Conservation (phyloP, 2,113 vertebrate species). For the Aspiorhynchus laticeps region DNA sequence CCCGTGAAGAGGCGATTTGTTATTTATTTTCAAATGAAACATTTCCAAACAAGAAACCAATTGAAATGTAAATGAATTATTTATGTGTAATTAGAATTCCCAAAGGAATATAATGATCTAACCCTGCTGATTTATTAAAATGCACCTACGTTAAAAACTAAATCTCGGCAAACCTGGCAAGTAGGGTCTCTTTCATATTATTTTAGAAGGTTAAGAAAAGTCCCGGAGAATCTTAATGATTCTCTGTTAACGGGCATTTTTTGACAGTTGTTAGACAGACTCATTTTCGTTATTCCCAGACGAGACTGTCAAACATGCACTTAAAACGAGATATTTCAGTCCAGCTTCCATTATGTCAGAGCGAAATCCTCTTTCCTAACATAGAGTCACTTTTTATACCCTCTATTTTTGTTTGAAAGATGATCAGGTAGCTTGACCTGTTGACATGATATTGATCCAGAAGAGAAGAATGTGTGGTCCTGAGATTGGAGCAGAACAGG, state of each 20-base stretch:
- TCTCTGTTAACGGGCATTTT: not conserved
- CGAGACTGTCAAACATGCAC: not conserved
- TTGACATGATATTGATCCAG: constrained; percentile 13
- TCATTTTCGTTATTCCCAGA: not conserved
- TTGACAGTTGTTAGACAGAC: not conserved
- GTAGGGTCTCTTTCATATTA: not conserved
- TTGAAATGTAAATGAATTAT: constrained; percentile 11
- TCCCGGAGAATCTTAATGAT: not conserved
- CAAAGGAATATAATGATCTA: not conserved
- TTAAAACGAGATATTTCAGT: not conserved
- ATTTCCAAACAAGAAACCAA: not conserved
- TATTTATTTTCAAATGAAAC: constrained; percentile 23
- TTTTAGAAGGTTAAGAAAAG: not conserved
- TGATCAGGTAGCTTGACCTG: constrained; percentile 27
- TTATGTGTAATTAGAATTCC: not conserved
- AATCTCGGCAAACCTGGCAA: not conserved
- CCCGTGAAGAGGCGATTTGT: not conserved
- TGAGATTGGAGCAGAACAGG: not conserved
- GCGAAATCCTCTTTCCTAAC: not conserved
- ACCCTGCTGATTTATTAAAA: not conserved
- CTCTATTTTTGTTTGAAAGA: constrained; percentile 18
- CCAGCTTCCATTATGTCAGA: not conserved
- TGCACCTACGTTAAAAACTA: not conserved
- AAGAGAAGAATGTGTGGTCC: constrained; percentile 5
- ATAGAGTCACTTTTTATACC: not conserved